Base-by-base conservation (phyloP, 2,888 invertebrate species). In the Torymus texanus region DNA sequence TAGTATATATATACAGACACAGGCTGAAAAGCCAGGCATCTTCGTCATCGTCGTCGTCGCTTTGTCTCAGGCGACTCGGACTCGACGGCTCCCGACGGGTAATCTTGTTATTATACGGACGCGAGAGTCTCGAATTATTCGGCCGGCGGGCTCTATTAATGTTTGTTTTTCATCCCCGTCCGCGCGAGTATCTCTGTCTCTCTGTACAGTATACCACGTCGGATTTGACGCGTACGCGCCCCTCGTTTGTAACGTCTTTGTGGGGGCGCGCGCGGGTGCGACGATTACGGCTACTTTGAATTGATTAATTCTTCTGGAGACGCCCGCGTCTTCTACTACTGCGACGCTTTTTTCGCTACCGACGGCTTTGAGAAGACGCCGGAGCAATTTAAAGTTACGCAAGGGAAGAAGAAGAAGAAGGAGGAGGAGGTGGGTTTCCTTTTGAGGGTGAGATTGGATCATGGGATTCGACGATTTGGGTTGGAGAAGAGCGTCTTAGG, bases 101-200 rank as follows among this genome's bases (percentile, higher is more conserved):
- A 81, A 81, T 81, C 81, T 81, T 75, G 78, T 81, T 81, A 81
- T 78, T 81, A 81, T 78, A 75, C 78, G 55, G 72, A 66, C 67
- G 70, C 75, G 75, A 67, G 29, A 67, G 72, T 65, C 75, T 72
- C 74, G 78, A 80, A 78, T 80, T 75, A 72, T 58, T 72, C 65
- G 70, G 58, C 41, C 41, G 41, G 41, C 41, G 72, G 80, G 59
- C 51, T 74, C 80, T 77, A 80, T 80, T 80, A 80, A 77, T 80
- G 80, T 80, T 80, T 80, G 80, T 80, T 80, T 80, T 80, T 77
- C 80, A 80, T 80, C 77, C 56, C 14, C 51, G 62, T 53, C 29
- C 58, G 53, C 16, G 63, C 5, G 14, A n/a, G 41, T 41, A 5
- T 29, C 41, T 41, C 41, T n/a, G n/a, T 41, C 5, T 8, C 5